Conservation (phyloP, 2,888 invertebrate genomes). For the Digitonthophagus gazella region DNA sequence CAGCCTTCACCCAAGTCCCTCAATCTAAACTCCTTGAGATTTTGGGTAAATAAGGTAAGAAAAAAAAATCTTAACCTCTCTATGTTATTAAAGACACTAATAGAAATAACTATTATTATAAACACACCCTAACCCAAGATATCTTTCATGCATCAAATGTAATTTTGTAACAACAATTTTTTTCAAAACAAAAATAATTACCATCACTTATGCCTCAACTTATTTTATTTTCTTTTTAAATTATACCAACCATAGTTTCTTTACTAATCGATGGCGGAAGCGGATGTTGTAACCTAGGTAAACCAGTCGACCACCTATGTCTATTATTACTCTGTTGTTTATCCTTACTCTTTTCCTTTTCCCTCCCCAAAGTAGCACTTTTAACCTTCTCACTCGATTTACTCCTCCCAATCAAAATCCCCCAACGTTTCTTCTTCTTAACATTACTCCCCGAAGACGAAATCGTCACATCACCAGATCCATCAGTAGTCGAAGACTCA, state of each 20-base stretch:
- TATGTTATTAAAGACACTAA: no score
- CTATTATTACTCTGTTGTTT: slow-evolving; percentile 55
- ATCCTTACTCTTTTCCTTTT: slow-evolving; percentile 57
- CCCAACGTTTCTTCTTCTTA: slow-evolving; percentile 64
- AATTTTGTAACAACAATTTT: no score
- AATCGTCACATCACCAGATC: slow-evolving; percentile 31
- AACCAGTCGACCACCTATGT: slow-evolving; percentile 71
- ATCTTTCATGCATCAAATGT: no score
- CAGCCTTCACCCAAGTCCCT: no score
- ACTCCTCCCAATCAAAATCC: slow-evolving; percentile 63
- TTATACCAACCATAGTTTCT: slow-evolving; percentile 72
- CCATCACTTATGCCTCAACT: background rate
- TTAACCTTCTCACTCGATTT: slow-evolving; percentile 61
- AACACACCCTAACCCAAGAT: no score
- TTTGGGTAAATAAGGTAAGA: no score
- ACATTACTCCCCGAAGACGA: slow-evolving; percentile 32
- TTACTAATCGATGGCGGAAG: slow-evolving; percentile 75
- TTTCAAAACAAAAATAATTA: background rate
- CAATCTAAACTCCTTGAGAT: no score
- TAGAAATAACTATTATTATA: no score
- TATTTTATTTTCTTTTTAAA: background rate
- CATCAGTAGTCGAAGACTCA: slow-evolving; percentile 26
- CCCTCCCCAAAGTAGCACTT: slow-evolving; percentile 69
- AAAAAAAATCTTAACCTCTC: no score
- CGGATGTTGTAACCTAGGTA: slow-evolving; percentile 64